A percentile compares a stretch with the other conserved stretches of the same genome.
phyloP scores from a whole-genome alignment of 2,113 vertebrate species.

The Cyrtonyx montezumae region DNA sequence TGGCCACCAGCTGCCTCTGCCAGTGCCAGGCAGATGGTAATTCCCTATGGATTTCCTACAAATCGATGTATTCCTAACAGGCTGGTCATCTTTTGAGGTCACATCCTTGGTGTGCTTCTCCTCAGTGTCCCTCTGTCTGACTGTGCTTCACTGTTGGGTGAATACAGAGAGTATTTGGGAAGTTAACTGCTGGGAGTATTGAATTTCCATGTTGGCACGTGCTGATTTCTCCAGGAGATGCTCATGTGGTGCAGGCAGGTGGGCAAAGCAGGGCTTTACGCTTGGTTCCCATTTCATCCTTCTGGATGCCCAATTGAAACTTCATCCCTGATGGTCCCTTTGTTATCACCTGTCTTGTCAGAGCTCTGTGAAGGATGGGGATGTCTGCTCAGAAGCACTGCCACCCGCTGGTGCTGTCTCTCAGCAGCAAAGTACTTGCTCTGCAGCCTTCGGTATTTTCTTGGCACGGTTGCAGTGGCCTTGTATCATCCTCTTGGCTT shows the following conservation, averaged over 20 bases:
- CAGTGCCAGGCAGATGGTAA: neutral
- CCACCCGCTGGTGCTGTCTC: constrained; percentile 18
- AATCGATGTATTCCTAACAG: neutral
- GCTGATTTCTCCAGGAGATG: neutral
- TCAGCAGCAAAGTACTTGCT: neutral
- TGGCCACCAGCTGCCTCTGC: neutral
- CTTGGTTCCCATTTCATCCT: neutral
- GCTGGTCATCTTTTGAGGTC: neutral
- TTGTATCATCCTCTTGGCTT: constrained; percentile 38
- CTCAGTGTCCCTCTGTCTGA: neutral
- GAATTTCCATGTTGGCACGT: neutral
- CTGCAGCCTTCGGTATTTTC: neutral
- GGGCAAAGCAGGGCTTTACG: neutral
- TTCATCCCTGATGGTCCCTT: neutral
- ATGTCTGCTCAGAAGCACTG: neutral
- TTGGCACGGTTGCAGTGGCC: constrained; percentile 1
- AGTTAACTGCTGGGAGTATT: neutral
- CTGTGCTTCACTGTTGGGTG: neutral
- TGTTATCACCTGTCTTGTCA: neutral
- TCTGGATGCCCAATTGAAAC: neutral
- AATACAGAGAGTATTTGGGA: neutral
- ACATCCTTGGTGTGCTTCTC: neutral
- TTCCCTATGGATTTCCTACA: neutral
- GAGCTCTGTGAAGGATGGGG: neutral
- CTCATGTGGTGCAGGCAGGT: neutral